Evolutionary conservation across 2,888 invertebrate genomes (phyloP).

Genomic region (Mongoloraphidia duomilia): DNA sequence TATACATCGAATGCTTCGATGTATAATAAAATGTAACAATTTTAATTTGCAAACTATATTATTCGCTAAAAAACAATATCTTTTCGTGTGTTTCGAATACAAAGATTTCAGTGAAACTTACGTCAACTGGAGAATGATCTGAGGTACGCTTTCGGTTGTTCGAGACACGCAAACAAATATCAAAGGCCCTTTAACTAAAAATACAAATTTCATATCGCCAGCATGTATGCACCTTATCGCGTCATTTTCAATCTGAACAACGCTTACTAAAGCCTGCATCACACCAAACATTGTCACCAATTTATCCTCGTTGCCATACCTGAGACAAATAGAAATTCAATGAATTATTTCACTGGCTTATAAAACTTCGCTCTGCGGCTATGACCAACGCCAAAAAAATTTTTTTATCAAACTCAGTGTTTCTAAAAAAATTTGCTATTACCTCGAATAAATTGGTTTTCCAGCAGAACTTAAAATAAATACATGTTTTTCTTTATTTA

Average conservation of each 20-base stretch:
- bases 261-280: conserved; percentile 84
- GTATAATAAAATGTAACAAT: conserved; percentile 6
- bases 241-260: conserved; percentile 74
- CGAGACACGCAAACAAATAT: conserved; percentile 82
- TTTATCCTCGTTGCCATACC: conserved; percentile 87
- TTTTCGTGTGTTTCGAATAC: too few species aligned
- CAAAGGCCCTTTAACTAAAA: conserved; percentile 77
- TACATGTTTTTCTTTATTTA: conserved; percentile 74
- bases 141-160: conserved; percentile 67
- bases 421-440: conserved; percentile 8
- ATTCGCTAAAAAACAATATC: neutral
- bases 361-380: neutral
- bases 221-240: conserved; percentile 74
- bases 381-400: too few species aligned
- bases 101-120: conserved; percentile 33
- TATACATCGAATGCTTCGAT: too few species aligned
- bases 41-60: neutral
- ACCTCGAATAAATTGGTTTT: conserved; percentile 91
- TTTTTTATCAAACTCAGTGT: too few species aligned
- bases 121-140: conserved; percentile 74
- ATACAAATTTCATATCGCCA: conserved; percentile 78
- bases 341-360: conserved; percentile 8
- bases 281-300: conserved; percentile 89
- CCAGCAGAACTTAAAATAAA: conserved; percentile 92
- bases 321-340: conserved; percentile 25